A percentile compares a stretch with the other conserved stretches of the same genome.
Conservation (phyloP, 2,113 vertebrate genomes). For the human region DNA sequence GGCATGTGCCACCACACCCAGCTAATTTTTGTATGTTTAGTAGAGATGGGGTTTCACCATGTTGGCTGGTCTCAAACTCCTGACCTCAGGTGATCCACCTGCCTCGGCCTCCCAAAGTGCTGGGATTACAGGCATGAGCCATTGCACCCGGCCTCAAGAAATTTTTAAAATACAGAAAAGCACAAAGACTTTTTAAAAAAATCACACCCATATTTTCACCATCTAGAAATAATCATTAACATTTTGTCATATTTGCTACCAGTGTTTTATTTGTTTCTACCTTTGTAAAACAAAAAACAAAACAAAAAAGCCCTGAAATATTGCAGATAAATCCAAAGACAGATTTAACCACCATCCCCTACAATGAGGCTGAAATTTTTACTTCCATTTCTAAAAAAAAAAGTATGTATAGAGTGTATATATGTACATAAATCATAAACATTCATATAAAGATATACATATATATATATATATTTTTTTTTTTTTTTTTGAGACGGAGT, state of each 20-base stretch:
- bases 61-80: no score
- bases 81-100: no score
- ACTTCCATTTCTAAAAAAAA: background rate
- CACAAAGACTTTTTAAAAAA: background rate
- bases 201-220: background rate
- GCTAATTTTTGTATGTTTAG: no score
- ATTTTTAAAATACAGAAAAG: background rate
- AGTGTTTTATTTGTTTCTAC: background rate
- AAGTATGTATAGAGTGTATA: no score
- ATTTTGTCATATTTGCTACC: conserved; percentile 1
- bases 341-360: background rate
- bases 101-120: no score
- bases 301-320: background rate
- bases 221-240: background rate
- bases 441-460: background rate
- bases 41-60: no score
- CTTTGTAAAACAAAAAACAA: background rate
- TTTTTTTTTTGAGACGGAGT: no score
- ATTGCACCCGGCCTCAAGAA: background rate
- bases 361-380: background rate
- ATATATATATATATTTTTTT: no score
- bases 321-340: background rate
- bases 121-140: no score
- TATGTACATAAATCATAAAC: background rate
- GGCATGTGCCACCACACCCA: no score